These are phyloP conservation scores for Alviniconcha marisindica DNA, from an alignment of 1,140 invertebrate genomes.

Conservation along the genomic window DNA sequence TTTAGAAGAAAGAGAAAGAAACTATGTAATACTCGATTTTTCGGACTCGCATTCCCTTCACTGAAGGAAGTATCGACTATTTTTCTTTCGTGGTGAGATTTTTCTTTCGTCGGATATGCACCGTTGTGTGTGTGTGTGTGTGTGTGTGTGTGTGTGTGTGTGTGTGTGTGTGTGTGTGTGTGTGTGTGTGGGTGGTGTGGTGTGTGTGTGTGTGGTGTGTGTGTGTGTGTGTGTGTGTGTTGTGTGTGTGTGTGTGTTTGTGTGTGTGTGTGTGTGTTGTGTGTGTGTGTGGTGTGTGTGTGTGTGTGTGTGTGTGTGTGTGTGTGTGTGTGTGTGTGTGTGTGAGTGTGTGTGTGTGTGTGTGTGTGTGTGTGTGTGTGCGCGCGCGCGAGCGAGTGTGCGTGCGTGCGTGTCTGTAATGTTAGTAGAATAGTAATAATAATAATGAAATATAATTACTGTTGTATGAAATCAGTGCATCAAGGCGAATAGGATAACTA, in stretches of 20 bases:
- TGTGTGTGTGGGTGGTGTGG: neutral
- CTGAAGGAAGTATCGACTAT: no score
- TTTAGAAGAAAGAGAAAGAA: no score
- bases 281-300: no score
- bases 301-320: neutral
- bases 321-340: conserved; percentile 4
- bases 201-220: neutral
- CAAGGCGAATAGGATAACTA: neutral
- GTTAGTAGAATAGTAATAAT: no score
- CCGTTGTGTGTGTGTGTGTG: conserved; percentile 60
- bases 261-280: no score
- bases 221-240: no score
- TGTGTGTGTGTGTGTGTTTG: no score
- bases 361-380: neutral
- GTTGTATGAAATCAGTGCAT: neutral
- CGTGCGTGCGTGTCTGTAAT: neutral
- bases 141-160: conserved; percentile 67
- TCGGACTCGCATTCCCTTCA: no score
- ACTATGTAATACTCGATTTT: no score
- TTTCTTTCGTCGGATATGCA: neutral
- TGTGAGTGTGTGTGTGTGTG: conserved; percentile 24
- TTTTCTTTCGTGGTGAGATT: no score
- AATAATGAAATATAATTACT: neutral
- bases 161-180: conserved; percentile 29
- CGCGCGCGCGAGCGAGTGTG: neutral